A percentile compares a stretch with the other conserved stretches of the same genome.
phyloP scores from a whole-genome alignment of 1,140 invertebrate species.

The Proales similis region DNA sequence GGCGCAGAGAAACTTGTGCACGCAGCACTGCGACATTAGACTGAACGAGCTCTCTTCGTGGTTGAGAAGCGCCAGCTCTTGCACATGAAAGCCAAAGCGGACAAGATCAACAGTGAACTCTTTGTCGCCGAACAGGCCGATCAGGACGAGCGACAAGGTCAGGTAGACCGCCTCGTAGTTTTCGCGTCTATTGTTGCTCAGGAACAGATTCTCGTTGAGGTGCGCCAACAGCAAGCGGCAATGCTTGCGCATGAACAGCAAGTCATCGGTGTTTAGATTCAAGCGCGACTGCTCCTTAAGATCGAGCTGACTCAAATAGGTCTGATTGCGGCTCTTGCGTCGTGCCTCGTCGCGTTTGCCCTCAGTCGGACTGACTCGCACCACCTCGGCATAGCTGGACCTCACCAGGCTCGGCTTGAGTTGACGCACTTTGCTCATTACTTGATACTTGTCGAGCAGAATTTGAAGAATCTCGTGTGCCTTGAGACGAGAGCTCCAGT shows the following conservation, averaged over 20 bases:
- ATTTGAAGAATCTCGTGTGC: slow-evolving; percentile 19
- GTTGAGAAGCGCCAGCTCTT: slow-evolving; percentile 18
- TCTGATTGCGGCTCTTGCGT: slow-evolving; percentile 33
- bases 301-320: slow-evolving; percentile 24
- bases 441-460: slow-evolving; percentile 21
- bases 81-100: slow-evolving; percentile 24
- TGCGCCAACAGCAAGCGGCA: slow-evolving; percentile 10
- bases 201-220: slow-evolving; percentile 18
- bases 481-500: slow-evolving; percentile 15
- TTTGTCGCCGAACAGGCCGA: slow-evolving; percentile 23
- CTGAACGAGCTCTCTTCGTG: background rate
- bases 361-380: background rate
- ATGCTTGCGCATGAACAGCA: slow-evolving; percentile 25
- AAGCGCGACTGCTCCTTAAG: slow-evolving; percentile 1
- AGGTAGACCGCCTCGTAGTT: slow-evolving; percentile 19
- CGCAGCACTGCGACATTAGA: slow-evolving; percentile 6
- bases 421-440: background rate
- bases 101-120: slow-evolving; percentile 11
- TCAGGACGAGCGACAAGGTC: slow-evolving; percentile 1
- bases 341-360: background rate
- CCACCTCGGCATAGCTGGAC: background rate
- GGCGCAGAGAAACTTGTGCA: slow-evolving; percentile 32
- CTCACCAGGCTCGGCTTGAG: background rate
- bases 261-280: background rate
- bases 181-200: slow-evolving; percentile 20